Evolutionary conservation across 37 sponge, comb jelly and placozoan species (phyloP).

Genomic region (Petrosia ficiformis): DNA sequence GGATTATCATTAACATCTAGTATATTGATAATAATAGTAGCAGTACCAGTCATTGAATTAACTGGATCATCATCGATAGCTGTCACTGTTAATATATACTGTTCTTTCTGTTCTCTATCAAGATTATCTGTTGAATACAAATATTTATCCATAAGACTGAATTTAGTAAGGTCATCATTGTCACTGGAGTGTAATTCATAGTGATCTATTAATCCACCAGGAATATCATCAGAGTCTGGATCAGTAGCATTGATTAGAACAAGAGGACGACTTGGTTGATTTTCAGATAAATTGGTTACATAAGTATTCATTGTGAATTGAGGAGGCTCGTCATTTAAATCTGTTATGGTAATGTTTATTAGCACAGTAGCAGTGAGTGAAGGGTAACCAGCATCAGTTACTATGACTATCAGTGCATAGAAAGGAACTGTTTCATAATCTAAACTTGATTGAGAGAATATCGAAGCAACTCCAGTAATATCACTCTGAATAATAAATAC

Average conservation of each 20-base stretch:
- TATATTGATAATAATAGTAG: conserved; percentile 22
- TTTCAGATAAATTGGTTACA: conserved; percentile 20
- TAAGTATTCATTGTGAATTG: conserved; percentile 20
- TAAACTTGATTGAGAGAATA: conserved; percentile 4
- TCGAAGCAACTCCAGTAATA: neutral
- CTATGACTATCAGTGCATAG: conserved; percentile 29
- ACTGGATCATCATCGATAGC: conserved; percentile 39
- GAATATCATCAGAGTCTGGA: conserved; percentile 38
- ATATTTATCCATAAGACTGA: conserved; percentile 25
- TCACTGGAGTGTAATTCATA: conserved; percentile 34
- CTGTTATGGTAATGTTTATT: conserved; percentile 27
- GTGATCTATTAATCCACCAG: conserved; percentile 17
- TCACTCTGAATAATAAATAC: conserved; percentile 16
- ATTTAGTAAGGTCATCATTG: conserved; percentile 5
- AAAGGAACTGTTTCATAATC: conserved; percentile 27
- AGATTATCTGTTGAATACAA: conserved; percentile 9
- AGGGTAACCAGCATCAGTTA: conserved; percentile 35
- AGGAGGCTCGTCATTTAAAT: conserved; percentile 61
- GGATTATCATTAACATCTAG: conserved; percentile 60
- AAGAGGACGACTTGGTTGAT: conserved; percentile 17
- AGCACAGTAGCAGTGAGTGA: conserved; percentile 10
- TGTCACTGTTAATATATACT: conserved; percentile 16
- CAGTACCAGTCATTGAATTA: conserved; percentile 29
- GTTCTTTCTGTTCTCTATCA: conserved; percentile 19
- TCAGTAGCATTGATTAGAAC: conserved; percentile 20